These are phyloP conservation scores for Drosophila nikananu DNA, from an alignment of 1,140 invertebrate species.

Conservation along the genomic window DNA sequence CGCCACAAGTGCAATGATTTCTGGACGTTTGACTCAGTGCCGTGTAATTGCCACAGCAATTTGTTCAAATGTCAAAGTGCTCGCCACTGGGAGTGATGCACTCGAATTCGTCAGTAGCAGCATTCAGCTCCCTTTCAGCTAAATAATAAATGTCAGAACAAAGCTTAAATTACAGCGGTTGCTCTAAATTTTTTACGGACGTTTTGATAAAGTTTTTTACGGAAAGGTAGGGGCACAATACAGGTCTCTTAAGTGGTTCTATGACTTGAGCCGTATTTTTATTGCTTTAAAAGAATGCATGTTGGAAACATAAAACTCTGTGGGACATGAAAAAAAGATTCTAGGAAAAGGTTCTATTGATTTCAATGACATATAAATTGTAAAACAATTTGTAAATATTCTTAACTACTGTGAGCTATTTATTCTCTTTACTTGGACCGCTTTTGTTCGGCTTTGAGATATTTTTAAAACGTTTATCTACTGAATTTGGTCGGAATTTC, in stretches of 20 bases:
- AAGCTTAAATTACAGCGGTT: conserved; percentile 8
- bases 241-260: background rate
- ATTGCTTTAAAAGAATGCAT: background rate
- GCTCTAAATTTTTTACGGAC: background rate
- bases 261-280: background rate
- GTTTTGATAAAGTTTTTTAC: conserved; percentile 7
- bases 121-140: conserved; percentile 1
- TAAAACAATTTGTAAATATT: background rate
- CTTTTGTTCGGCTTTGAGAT: background rate
- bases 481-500: background rate
- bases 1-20: conserved; percentile 73
- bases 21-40: conserved; percentile 58
- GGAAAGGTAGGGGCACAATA: background rate
- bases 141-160: conserved; percentile 34
- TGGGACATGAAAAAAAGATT: background rate
- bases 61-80: conserved; percentile 72
- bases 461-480: background rate
- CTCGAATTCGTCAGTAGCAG: conserved; percentile 51
- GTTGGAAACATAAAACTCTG: background rate
- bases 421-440: background rate
- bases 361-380: background rate
- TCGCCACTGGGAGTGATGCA: conserved; percentile 37
- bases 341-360: background rate
- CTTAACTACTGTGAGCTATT: background rate
- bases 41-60: conserved; percentile 75